phyloP scores from a whole-genome alignment of 2,888 invertebrate genomes.

The Adela reaumurella region DNA sequence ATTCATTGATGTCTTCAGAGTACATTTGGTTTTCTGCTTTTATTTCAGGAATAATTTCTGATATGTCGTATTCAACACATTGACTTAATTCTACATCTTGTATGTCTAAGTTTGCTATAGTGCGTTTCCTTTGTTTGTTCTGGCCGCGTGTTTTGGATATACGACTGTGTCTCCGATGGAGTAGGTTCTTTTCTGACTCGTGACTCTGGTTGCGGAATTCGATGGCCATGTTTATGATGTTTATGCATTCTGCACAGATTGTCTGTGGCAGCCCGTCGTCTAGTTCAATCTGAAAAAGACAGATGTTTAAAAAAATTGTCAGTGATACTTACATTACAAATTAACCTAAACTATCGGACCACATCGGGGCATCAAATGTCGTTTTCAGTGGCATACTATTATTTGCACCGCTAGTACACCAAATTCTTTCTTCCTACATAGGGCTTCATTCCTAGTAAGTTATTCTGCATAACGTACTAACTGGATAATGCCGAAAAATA shows the following conservation, averaged over 20 bases:
- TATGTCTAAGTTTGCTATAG: neutral
- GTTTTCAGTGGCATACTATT: too few species aligned
- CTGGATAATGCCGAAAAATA: too few species aligned
- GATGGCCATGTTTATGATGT: neutral
- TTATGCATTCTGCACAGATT: conserved; percentile 1
- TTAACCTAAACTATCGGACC: too few species aligned
- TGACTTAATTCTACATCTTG: neutral
- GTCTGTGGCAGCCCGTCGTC: conserved; percentile 3
- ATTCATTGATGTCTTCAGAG: too few species aligned
- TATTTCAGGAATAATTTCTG: neutral
- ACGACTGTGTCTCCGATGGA: neutral
- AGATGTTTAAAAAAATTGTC: neutral
- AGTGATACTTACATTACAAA: too few species aligned
- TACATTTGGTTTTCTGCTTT: too few species aligned
- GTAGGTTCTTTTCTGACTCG: neutral
- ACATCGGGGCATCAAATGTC: too few species aligned
- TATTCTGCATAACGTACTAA: too few species aligned
- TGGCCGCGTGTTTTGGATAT: neutral
- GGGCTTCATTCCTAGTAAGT: too few species aligned
- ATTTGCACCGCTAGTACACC: too few species aligned
- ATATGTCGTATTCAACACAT: neutral
- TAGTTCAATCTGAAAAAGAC: neutral
- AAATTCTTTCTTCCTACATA: too few species aligned
- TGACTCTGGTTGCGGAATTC: neutral
- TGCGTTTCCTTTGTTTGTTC: neutral